A percentile compares a stretch with the other conserved stretches of the same genome.
phyloP scores from a whole-genome alignment of 2,888 invertebrate genomes.

The Sicus ferrugineus region DNA sequence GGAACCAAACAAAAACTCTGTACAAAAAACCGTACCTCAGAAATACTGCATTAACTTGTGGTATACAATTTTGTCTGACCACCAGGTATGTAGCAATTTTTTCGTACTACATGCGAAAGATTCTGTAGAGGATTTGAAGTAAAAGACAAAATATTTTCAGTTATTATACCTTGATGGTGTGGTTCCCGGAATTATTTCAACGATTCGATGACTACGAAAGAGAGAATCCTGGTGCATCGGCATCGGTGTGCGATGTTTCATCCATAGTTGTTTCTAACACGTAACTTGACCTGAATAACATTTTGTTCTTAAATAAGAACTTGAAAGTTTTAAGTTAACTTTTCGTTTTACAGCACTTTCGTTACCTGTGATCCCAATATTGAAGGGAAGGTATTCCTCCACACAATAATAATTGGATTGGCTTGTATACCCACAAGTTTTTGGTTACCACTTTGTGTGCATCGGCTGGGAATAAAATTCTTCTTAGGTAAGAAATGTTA shows the following conservation, averaged over 20 bases:
- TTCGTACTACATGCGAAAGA: background rate
- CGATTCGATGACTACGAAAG: conserved; percentile 80
- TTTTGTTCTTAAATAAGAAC: background rate
- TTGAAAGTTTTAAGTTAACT: background rate
- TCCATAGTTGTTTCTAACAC: conserved; percentile 67
- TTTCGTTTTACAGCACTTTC: conserved; percentile 39
- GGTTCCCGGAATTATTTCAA: conserved; percentile 90
- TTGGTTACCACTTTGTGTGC: conserved; percentile 80
- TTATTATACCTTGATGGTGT: conserved; percentile 90
- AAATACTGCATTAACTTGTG: conserved; percentile 78
- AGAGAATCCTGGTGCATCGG: conserved; percentile 72
- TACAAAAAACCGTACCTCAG: conserved; percentile 78
- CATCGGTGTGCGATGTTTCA: conserved; percentile 81
- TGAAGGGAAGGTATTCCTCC: conserved; percentile 74
- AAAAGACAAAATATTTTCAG: conserved; percentile 65
- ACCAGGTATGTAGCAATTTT: conserved; percentile 68
- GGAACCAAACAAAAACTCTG: conserved; percentile 77
- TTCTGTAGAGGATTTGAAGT: background rate
- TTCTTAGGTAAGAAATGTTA: conserved; percentile 72
- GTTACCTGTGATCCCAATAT: conserved; percentile 70
- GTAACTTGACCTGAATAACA: conserved; percentile 56
- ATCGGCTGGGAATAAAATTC: conserved; percentile 81
- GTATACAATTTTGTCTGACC: conserved; percentile 84
- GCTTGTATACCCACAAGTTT: conserved; percentile 83
- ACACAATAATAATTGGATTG: conserved; percentile 80